Evolutionary conservation across 2,113 vertebrate species (phyloP), one percentile per base, ranked within the genome.

Genomic region (Corydoras maculifer): DNA sequence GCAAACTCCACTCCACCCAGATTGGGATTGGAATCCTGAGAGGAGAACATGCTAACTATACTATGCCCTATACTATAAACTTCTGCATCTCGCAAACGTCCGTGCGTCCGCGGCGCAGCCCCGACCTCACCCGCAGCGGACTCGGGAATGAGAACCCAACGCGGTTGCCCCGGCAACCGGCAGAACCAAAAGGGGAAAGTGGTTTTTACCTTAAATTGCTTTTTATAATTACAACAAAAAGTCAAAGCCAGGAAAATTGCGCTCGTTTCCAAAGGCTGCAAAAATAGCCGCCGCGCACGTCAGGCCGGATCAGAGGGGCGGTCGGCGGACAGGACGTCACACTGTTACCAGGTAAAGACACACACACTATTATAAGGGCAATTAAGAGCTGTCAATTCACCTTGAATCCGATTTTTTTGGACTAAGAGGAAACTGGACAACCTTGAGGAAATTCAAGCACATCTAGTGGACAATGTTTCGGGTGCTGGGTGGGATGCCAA

Each of bases 211-310:
- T 72, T 86, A 85, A 85, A 86, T 84, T 83, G 85, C 83, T 82
- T 83, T 57, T 83, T 83, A 85, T 79, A 85, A 89, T 87, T 86
- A 86, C 66, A 76, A 82, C 78, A 75, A 82, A 75, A 82, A 86
- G 84, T 79, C 80, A 84, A 84, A 86, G 75, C 71, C 73, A 85
- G 74, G 78, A 80, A 86, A 88, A 87, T 86, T 68, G 54, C 68
- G 81, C 82, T 81, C 66, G 73, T 83, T 82, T 85, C 70, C 18
- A 78, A 7, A 77, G 62, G 69, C 62, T 72, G 75, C 79, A 77
- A 85, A 87, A 87, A 87, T 86, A 87, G 81, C 81, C 83, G 49
- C 60, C 29, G 77, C 74, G 79, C 77, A 80, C 13, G 13, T 79
- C 77, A 64, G 49, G 53, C 50, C 55, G 35, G 35, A 43, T 43